Conservation (phyloP, 2,888 invertebrate species). For the Candidula unifasciata region DNA sequence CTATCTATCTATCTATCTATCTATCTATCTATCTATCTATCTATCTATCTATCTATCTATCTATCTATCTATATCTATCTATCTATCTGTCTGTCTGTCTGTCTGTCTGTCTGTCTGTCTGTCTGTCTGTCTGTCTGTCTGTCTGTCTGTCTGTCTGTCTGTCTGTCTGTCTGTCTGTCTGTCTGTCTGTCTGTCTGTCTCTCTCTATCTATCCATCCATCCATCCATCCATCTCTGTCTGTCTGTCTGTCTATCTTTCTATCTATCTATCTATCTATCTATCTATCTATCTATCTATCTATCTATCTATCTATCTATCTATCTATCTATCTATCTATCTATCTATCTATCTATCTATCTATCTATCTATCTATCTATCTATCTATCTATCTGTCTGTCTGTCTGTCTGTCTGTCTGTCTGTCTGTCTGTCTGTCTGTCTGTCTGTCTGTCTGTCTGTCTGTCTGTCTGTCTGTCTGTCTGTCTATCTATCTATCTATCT, state of each 20-base stretch:
- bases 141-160: neutral
- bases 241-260: conserved; percentile 10
- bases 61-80: conserved; percentile 18
- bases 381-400: no score
- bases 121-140: neutral
- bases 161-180: neutral
- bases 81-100: conserved; percentile 5
- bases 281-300: conserved; percentile 33
- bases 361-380: conserved; percentile 18
- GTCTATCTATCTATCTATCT: conserved; percentile 26
- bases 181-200: neutral
- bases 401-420: conserved; percentile 14
- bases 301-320: conserved; percentile 18
- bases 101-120: neutral
- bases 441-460: conserved; percentile 20
- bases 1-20: conserved; percentile 18
- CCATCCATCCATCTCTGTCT: conserved; percentile 11
- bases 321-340: conserved; percentile 25
- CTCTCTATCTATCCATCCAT: neutral
- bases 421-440: conserved; percentile 20
- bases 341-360: conserved; percentile 24
- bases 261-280: conserved; percentile 17
- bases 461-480: conserved; percentile 16
- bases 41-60: conserved; percentile 27
- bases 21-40: conserved; percentile 27